A percentile compares a stretch with the other conserved stretches of the same genome.
Evolutionary conservation across 1,140 invertebrate species (phyloP).

Genomic region (Panagrolaimus sp.): DNA sequence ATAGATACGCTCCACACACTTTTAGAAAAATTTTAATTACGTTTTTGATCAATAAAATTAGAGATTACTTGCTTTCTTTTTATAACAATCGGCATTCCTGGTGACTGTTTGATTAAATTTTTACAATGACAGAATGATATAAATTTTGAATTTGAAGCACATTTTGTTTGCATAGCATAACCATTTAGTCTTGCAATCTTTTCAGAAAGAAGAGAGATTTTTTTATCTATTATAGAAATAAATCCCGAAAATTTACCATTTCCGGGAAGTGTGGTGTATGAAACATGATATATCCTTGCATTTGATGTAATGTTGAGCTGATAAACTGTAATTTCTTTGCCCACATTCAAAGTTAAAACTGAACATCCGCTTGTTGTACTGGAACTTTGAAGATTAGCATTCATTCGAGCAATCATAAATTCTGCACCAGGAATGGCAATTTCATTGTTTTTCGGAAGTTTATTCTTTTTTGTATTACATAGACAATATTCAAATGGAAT

Average conservation of each 20-base stretch:
- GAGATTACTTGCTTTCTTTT: too few relatives aligned
- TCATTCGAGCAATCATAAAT: not conserved
- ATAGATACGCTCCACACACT: too few relatives aligned
- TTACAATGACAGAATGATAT: conserved; percentile 3
- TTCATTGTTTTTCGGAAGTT: not conserved
- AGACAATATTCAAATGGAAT: conserved; percentile 20
- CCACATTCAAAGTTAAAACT: not conserved
- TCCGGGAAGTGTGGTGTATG: not conserved
- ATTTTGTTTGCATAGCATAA: not conserved
- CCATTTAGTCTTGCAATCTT: not conserved
- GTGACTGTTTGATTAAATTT: not conserved
- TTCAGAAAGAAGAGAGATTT: not conserved
- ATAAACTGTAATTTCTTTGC: not conserved
- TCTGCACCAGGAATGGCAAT: not conserved
- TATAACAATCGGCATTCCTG: too few relatives aligned
- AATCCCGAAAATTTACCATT: not conserved
- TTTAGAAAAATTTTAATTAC: too few relatives aligned
- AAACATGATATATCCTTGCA: not conserved
- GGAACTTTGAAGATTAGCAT: not conserved
- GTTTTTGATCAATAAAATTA: too few relatives aligned
- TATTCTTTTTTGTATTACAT: not conserved
- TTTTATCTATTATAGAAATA: not conserved
- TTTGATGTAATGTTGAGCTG: not conserved
- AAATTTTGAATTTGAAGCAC: not conserved
- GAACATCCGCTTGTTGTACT: not conserved